Evolutionary conservation across 2,113 vertebrate species (phyloP), one percentile per base, ranked within the genome.

Genomic region (Thryonomys swinderianus): DNA sequence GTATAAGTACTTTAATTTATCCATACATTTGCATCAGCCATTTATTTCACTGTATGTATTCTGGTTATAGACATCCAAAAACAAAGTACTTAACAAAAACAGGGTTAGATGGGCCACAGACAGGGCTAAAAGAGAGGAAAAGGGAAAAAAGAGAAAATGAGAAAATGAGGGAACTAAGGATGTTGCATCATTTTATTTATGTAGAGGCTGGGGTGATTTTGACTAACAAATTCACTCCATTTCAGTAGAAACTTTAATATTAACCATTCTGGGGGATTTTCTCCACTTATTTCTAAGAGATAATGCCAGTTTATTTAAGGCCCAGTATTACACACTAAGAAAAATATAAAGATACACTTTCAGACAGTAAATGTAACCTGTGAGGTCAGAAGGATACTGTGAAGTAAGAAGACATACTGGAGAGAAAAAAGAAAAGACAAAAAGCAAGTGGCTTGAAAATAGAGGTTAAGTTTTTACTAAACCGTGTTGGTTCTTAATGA

Each of bases 381-480:
- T 76, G 55, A 67, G 74, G 37, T 61, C 42, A 61, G 25, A 92
- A 20, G 9, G 20, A 88, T 74, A 55, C 11, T 78, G 8, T 90
- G 27, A 92, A 85, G 92, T 59, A 67, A 95, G 32, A 96, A 84
- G 4, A 76, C 40, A 80, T 25, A 48, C 6, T 95, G 5, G 25
- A 40, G 55, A 57, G 23, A 61, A 42, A 53, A 59, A 78, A 78
- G 20, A 16, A 23, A 61, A 37, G 9, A 32, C 16, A 71, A 5
- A 71, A 48, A 79, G 40, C 1, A 59, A 94, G 81, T 84, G 51
- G 11, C 20, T 92, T 96, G 66, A 83, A 96, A 92, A 66, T 17
- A 84, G 3, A 80, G 3, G 51, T 91, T 96, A 93, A 96, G 89
- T 84, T 59, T 91, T 67, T 69, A 95, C 74, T 76, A 94, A 73